Evolutionary conservation across 2,888 invertebrate genomes (phyloP), one percentile per base, ranked within the genome.

Genomic region (Amblyjoppa proteus): DNA sequence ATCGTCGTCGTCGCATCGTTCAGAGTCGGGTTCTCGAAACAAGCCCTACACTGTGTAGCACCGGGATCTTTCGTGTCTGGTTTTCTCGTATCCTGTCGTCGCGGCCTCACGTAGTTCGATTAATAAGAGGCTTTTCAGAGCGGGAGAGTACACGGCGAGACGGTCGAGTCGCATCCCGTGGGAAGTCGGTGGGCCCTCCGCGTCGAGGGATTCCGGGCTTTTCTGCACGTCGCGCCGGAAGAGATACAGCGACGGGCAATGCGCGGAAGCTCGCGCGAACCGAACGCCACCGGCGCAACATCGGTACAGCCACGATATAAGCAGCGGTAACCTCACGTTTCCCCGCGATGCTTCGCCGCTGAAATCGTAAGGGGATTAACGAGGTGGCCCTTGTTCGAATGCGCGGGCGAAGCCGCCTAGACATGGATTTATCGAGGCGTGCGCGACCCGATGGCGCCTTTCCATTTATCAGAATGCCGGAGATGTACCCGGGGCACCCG

Each of bases 401-500:
- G 71, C 38, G 51, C 38, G 85, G 58, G 11, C 20, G 41, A 38
- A 64, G 51, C 34, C 56, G 51, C 49, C 73, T 20, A 77, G 84
- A 84, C 86, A 20, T 74, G 81, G 83, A 88, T 88, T 85, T 88
- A 88, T 88, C 81, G 87, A 83, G 75, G 80, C 85, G 85, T 81
- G 85, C 75, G 79, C 66, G 82, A 82, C 78, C 85, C 85, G 66
- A 71, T 45, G 28, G 78, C 75, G 84, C 85, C 87, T 81, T 76
- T 85, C 78, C 87, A 87, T 88, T 88, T 87, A 85, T 88, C 87
- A 88, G 73, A 81, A 84, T 69, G 53, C 71, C 69, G 68, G 69
- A 74, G 74, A 75, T 66, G 61, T 51, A 34, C 64, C n/a, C 31
- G 66, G 13, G 66, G 64, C 49, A 13, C 41, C 25, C 20, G 13